Percentiles rank a stretch among this genome's conserved stretches.
Evolutionary conservation across 1,140 invertebrate species (phyloP).

Genomic region (Tyrophagus putrescentiae): DNA sequence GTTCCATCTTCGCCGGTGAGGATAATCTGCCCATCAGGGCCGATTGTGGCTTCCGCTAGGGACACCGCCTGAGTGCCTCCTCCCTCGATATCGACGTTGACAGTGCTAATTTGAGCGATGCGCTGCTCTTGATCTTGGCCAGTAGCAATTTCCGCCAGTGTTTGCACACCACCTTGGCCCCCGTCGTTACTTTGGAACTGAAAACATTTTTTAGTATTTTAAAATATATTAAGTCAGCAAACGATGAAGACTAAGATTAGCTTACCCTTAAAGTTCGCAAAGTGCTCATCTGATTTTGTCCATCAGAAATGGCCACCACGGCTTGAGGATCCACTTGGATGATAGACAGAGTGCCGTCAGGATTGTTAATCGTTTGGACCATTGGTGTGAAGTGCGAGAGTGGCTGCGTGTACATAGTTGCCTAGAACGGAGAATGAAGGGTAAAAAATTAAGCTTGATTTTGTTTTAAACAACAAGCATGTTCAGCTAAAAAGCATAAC

Average conservation of each 20-base stretch:
- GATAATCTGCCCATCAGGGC: slow-evolving; percentile 84
- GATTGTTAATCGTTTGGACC: slow-evolving; percentile 86
- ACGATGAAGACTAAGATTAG: slow-evolving; percentile 18
- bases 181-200: slow-evolving; percentile 36
- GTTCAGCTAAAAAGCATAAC: neutral
- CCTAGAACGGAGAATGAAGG: slow-evolving; percentile 15
- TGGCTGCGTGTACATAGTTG: slow-evolving; percentile 28
- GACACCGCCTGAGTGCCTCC: slow-evolving; percentile 33
- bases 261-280: slow-evolving; percentile 56
- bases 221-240: neutral
- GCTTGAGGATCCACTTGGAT: slow-evolving; percentile 84
- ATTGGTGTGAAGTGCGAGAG: slow-evolving; percentile 61
- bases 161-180: slow-evolving; percentile 51
- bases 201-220: neutral
- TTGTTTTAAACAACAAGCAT: neutral
- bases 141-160: slow-evolving; percentile 52
- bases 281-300: slow-evolving; percentile 74
- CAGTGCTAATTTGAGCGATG: slow-evolving; percentile 36
- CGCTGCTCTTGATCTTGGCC: slow-evolving; percentile 35
- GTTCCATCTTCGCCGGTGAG: slow-evolving; percentile 75
- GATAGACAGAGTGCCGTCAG: slow-evolving; percentile 86
- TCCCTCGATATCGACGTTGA: slow-evolving; percentile 61
- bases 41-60: slow-evolving; percentile 30
- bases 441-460: neutral
- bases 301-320: slow-evolving; percentile 85